A percentile compares a stretch with the other conserved stretches of the same genome.
These are phyloP conservation scores for Muraenolepis orangiensis DNA, from an alignment of 2,797 vertebrate species.

Conservation along the genomic window DNA sequence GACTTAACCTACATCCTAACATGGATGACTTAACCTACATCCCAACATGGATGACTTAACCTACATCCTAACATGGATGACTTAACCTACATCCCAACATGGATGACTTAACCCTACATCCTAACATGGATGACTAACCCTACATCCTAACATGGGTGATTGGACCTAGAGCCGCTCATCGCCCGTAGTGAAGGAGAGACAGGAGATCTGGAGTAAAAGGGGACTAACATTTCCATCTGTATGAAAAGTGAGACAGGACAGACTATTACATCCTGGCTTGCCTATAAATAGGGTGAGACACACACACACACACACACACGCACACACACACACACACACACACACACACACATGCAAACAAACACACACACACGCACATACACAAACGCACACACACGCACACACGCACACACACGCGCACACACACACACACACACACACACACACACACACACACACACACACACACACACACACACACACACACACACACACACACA, in stretches of 20 bases:
- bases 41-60: too few species aligned
- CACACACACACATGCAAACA: not conserved
- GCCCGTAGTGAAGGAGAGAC: conserved; percentile 42
- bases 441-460: conserved; percentile 32
- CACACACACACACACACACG: conserved; percentile 24
- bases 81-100: too few species aligned
- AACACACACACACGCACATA: conserved; percentile 2
- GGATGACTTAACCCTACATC: too few species aligned
- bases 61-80: too few species aligned
- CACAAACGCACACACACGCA: not conserved
- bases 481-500: conserved; percentile 4
- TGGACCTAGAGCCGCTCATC: conserved; percentile 38
- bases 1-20: too few species aligned
- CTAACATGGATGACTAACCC: too few species aligned
- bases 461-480: not conserved
- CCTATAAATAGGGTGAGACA: conserved; percentile 72
- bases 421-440: not conserved
- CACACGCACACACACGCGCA: conserved; percentile 30
- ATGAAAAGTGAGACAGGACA: conserved; percentile 78
- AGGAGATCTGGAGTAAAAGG: conserved; percentile 49
- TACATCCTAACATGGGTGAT: conserved; percentile 26
- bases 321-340: not conserved
- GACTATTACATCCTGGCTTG: conserved; percentile 75
- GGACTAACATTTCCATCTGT: conserved; percentile 73
- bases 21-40: too few species aligned